Base-by-base conservation (phyloP, 1,140 invertebrate genomes). In the Trichonephila clavata region DNA sequence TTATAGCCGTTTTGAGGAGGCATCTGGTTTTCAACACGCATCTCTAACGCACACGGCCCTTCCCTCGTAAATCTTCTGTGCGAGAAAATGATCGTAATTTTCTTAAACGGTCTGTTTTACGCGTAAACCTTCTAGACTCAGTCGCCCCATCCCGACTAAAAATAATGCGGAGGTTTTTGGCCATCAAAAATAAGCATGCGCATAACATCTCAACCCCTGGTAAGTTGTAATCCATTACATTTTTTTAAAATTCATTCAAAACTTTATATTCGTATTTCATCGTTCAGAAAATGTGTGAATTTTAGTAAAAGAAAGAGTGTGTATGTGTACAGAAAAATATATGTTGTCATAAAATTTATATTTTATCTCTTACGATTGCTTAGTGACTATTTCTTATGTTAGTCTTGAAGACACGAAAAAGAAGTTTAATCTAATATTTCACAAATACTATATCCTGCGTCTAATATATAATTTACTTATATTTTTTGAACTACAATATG, bases 21-120 rank as follows among this genome's bases (percentile, higher is more conserved):
- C 68, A 71, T 71, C 68, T 71, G 68, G 68, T 71, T 71, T 71
- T 71, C 68, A 71, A 71, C 68, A 71, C 27, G 27, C 68, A 10
- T 32, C 68, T 63, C 68, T 32, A 71, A 27, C 68, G 24, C 16
- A 24, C 24, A 71, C 6, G 27, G 27, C 68, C 14, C 27, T 71
- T 16, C 68, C 13, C 68, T 71, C 68, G 68, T 71, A 71, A 71
- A 71, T 71, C 27, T 71, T 1, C 68, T 24, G 0, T 1, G 68
- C 27, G 68, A 71, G 68, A 71, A 71, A 71, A n/a, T 27, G 68
- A 71, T 71, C 68, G 68, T 71, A 71, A 71, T 71, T 32, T 24
- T 71, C 27, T 27, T 71, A 71, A 71, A 71, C 68, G 68, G 27
- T 71, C 68, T 16, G 68, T 18, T 71, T 71, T 71, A 27, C 68